A percentile compares a stretch with the other conserved stretches of the same genome.
These are phyloP conservation scores for Acromyrmex echinatior DNA, from an alignment of 1,140 invertebrate species.

Conservation along the genomic window DNA sequence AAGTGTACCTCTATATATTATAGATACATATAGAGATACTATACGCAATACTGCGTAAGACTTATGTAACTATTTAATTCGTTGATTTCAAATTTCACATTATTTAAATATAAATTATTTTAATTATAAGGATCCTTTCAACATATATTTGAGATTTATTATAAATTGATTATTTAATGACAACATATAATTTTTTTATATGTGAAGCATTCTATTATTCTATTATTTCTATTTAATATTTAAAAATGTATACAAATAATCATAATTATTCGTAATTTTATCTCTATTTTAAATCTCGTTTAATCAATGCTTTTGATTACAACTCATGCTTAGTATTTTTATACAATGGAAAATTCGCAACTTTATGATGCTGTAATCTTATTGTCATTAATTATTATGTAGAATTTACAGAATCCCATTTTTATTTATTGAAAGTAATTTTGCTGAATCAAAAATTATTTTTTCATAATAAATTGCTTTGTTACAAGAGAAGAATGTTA, in stretches of 20 bases:
- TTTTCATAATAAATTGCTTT: background rate
- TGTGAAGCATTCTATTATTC: background rate
- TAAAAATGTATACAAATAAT: too few relatives aligned
- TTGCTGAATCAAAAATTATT: background rate
- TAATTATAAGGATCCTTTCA: background rate
- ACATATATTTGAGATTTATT: background rate
- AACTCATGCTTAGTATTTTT: too few relatives aligned
- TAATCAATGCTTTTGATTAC: background rate
- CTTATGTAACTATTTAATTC: background rate
- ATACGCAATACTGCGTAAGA: background rate
- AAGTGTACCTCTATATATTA: too few relatives aligned
- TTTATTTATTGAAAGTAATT: background rate
- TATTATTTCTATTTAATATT: background rate
- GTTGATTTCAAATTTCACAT: background rate
- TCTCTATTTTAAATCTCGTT: too few relatives aligned
- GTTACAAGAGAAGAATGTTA: background rate
- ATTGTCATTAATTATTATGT: background rate
- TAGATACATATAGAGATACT: too few relatives aligned
- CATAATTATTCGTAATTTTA: too few relatives aligned
- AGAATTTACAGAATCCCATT: background rate
- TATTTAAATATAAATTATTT: constrained; percentile 1
- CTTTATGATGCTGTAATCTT: background rate
- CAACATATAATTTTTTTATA: background rate
- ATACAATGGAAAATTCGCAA: too few relatives aligned
- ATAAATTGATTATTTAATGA: background rate